Base-by-base conservation (phyloP, 1,140 invertebrate species). In the Mycetomoellerius zeteki region DNA sequence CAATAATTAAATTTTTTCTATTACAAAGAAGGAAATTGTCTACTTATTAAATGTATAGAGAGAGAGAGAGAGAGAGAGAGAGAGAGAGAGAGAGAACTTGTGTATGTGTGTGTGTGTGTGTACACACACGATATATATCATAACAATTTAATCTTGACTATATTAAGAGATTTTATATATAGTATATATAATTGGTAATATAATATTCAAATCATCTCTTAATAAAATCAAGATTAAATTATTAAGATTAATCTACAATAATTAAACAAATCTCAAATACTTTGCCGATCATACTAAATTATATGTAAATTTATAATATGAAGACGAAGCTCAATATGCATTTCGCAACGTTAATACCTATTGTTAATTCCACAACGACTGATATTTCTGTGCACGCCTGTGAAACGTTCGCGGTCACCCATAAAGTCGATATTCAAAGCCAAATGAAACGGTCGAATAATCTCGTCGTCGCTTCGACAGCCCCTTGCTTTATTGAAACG, bases 401-500 rank as follows among this genome's bases (percentile, higher is more conserved):
- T 54, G 64, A 69, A 81, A 81, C 47, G 47, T 71, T 81, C 47
- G 30, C 77, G 47, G 50, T 21, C 47, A 81, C 8, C 64, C 21
- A 69, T 81, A 71, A 54, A 81, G 77, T 81, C 77, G 64, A 81
- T 69, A 69, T 69, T 81, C 77, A 69, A 71, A 81, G 64, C 47
- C 21, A 81, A 81, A 81, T 71, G 64, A 81, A 81, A 81, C 30
- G 64, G 64, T 81, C 64, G 64, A 81, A 21, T 10, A 47, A 69
- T 19, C 47, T 81, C 27, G 30, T 80, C 76, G 43, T 43, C 30
- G 77, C 47, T 69, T 33, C 43, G 64, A 27, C 30, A n/a, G 27
- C 2, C 30, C n/a, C 2, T 33, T 30, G 30, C 30, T 81, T 81
- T 81, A 69, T 81, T 71, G 64, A 81, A 81, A 81, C 77, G 69